Conservation (phyloP, 2,113 vertebrate genomes). For the Rhea pennata region DNA sequence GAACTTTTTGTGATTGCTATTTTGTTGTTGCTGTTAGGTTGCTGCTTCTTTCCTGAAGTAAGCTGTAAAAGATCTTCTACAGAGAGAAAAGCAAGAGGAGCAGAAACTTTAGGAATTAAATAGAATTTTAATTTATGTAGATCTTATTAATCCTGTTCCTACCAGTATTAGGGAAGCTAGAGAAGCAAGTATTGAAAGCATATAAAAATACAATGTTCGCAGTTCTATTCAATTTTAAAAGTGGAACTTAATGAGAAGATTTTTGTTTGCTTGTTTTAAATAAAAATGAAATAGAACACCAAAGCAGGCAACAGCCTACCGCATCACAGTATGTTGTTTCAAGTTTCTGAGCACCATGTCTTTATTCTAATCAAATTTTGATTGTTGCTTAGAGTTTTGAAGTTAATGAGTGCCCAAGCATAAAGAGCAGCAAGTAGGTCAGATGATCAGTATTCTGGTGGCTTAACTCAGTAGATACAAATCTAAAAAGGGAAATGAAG, state of each 20-base stretch:
- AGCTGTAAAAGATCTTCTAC: neutral
- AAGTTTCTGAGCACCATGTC: neutral
- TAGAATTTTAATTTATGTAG: neutral
- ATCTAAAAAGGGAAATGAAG: neutral
- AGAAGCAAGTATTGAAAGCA: neutral
- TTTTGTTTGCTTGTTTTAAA: slow-evolving; percentile 23
- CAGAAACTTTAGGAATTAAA: neutral
- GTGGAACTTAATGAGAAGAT: neutral
- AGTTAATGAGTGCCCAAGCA: slow-evolving; percentile 19
- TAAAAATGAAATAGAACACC: slow-evolving; percentile 10
- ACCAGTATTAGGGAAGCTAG: neutral
- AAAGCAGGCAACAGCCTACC: neutral
- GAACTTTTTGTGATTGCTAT: neutral
- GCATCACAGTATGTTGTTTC: neutral
- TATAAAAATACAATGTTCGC: neutral
- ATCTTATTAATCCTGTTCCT: neutral
- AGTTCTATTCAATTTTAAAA: slow-evolving; percentile 7
- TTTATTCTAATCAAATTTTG: neutral
- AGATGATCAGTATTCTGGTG: neutral
- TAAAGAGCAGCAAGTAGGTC: neutral
- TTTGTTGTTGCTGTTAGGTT: neutral
- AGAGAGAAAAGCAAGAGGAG: neutral
- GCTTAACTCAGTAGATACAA: neutral
- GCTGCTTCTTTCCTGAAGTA: neutral
- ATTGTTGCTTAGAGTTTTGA: neutral